Conservation (phyloP, 2,113 vertebrate species). For the Thamnaconus septentrionalis region DNA sequence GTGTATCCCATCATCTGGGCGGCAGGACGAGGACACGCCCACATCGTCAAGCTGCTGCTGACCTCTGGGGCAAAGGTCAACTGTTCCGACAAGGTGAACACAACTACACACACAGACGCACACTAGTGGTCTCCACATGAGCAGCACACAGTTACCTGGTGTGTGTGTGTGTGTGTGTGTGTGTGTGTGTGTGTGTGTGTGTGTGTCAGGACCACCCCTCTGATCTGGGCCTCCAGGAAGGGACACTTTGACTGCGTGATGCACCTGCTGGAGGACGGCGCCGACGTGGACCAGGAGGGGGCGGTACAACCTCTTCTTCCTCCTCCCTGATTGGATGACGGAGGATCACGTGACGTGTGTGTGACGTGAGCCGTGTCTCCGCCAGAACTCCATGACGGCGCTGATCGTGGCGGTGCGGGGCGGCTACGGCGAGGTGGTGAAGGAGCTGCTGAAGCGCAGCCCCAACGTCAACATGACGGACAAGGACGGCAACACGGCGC, state of each 20-base stretch:
- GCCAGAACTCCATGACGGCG: slow-evolving; percentile 96
- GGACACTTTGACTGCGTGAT: slow-evolving; percentile 92
- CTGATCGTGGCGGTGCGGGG: slow-evolving; percentile 95
- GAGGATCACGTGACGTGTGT: neutral
- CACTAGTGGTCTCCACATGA: neutral
- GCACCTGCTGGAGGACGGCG: slow-evolving; percentile 90
- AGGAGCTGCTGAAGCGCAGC: slow-evolving; percentile 94
- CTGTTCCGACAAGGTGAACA: slow-evolving; percentile 93
- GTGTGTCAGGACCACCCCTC: slow-evolving; percentile 85
- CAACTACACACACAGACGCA: no score
- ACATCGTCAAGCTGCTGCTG: slow-evolving; percentile 88
- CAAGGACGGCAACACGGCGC: slow-evolving; percentile 96
- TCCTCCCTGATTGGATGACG: no score
- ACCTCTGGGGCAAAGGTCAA: slow-evolving; percentile 93
- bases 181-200: neutral
- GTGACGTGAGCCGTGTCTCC: neutral
- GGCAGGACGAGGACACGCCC: slow-evolving; percentile 88
- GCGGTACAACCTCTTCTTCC: slow-evolving; percentile 75
- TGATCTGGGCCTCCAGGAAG: slow-evolving; percentile 95
- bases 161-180: slow-evolving; percentile 3
- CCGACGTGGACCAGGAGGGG: slow-evolving; percentile 97
- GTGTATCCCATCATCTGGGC: slow-evolving; percentile 99
- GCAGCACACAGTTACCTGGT: neutral
- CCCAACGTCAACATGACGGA: slow-evolving; percentile 97
- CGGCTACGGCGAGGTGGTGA: slow-evolving; percentile 91